Conservation (phyloP, 2,888 invertebrate genomes). For the Leptinotarsa haldemani region DNA sequence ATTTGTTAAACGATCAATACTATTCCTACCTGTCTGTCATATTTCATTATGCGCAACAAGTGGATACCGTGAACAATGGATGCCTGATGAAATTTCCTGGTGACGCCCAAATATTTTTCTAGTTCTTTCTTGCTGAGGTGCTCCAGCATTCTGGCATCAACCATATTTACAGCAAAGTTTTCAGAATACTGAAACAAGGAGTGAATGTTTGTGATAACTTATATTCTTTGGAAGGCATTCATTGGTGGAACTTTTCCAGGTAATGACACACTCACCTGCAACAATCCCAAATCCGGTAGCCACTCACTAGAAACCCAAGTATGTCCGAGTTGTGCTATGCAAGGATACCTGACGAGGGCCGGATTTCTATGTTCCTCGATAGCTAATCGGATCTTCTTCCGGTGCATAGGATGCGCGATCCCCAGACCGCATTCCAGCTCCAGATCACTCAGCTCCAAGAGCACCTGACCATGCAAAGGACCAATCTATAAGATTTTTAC, state of each 20-base stretch:
- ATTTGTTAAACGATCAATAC: too few relatives aligned
- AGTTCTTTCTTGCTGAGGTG: conserved; percentile 93
- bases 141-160: conserved; percentile 93
- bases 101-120: conserved; percentile 92
- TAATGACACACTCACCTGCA: conserved; percentile 69
- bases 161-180: conserved; percentile 87
- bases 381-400: conserved; percentile 91
- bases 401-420: conserved; percentile 92
- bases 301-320: conserved; percentile 95
- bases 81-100: conserved; percentile 93
- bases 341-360: conserved; percentile 86
- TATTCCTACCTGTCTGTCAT: conserved; percentile 79
- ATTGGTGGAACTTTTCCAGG: too few relatives aligned
- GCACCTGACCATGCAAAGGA: conserved; percentile 81
- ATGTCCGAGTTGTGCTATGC: conserved; percentile 87
- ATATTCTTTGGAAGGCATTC: too few relatives aligned
- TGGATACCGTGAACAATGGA: conserved; percentile 95
- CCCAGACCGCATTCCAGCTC: conserved; percentile 92
- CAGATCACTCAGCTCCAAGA: conserved; percentile 90
- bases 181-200: conserved; percentile 80
- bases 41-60: conserved; percentile 89
- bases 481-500: conserved; percentile 76
- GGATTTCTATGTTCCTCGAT: conserved; percentile 94
- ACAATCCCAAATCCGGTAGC: conserved; percentile 90
- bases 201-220: background rate